Conservation (phyloP, 2,888 invertebrate species). For the Rhorus exstirpatorius region DNA sequence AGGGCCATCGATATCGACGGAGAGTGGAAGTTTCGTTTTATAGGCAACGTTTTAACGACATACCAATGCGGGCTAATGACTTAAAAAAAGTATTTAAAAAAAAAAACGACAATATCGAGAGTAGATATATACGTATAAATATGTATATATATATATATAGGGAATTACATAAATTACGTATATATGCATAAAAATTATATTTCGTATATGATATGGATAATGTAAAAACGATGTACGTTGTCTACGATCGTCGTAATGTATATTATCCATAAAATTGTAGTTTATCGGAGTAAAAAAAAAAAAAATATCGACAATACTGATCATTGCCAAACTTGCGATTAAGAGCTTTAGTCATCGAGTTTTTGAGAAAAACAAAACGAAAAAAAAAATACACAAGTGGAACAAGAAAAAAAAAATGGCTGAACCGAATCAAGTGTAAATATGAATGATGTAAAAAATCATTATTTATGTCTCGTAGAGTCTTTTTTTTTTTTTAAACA, state of each 20-base stretch:
- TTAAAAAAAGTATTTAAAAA: conserved; percentile 50
- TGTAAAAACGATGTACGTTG: conserved; percentile 71
- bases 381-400: neutral
- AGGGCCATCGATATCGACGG: conserved; percentile 6
- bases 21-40: conserved; percentile 20
- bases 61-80: conserved; percentile 66
- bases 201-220: conserved; percentile 36
- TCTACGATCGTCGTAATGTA: conserved; percentile 70
- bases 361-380: conserved; percentile 9
- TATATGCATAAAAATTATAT: conserved; percentile 63
- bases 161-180: no score
- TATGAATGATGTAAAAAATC: neutral
- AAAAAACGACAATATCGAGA: conserved; percentile 68
- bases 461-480: no score
- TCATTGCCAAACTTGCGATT: conserved; percentile 78
- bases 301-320: conserved; percentile 80
- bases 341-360: conserved; percentile 70
- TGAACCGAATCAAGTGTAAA: conserved; percentile 30
- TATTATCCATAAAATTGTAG: conserved; percentile 61
- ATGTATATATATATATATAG: no score
- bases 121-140: no score
- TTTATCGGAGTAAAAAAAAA: conserved; percentile 58
- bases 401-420: neutral
- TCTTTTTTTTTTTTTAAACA: neutral
- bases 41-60: conserved; percentile 45